phyloP scores from a whole-genome alignment of 2,797 vertebrate genomes.

The Etheostoma nigrum region DNA sequence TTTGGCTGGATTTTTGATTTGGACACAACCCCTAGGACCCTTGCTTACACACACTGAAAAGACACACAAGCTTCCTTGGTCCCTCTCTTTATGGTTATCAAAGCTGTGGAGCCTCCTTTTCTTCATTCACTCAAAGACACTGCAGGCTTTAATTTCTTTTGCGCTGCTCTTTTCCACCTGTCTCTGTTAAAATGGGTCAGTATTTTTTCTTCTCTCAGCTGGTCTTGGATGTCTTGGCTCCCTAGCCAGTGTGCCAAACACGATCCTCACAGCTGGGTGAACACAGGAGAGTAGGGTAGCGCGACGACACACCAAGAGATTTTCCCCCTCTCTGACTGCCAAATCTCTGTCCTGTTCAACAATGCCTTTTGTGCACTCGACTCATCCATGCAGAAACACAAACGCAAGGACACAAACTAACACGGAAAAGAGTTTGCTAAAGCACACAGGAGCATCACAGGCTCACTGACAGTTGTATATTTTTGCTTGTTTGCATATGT shows the following conservation, averaged over 20 bases:
- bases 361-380: conserved; percentile 55
- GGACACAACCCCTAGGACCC: background rate
- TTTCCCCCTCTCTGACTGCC: conserved; percentile 22
- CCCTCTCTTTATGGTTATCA: conserved; percentile 14
- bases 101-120: conserved; percentile 22
- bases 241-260: conserved; percentile 64
- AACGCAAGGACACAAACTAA: conserved; percentile 56
- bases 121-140: conserved; percentile 44
- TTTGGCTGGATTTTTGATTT: conserved; percentile 33
- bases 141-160: conserved; percentile 33
- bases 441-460: conserved; percentile 26
- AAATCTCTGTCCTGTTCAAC: conserved; percentile 64
- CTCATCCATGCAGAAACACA: conserved; percentile 59
- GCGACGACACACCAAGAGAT: conserved; percentile 23
- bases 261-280: conserved; percentile 70
- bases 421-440: conserved; percentile 41
- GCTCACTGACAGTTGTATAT: conserved; percentile 12
- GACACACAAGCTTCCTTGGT: background rate
- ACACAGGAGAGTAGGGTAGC: conserved; percentile 63
- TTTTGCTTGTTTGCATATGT: conserved; percentile 9
- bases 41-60: conserved; percentile 14
- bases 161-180: conserved; percentile 51
- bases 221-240: conserved; percentile 47
- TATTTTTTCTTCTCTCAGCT: conserved; percentile 48
- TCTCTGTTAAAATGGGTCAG: conserved; percentile 55